phyloP scores from a whole-genome alignment of 2,113 vertebrate genomes.

The Abramis brama region DNA sequence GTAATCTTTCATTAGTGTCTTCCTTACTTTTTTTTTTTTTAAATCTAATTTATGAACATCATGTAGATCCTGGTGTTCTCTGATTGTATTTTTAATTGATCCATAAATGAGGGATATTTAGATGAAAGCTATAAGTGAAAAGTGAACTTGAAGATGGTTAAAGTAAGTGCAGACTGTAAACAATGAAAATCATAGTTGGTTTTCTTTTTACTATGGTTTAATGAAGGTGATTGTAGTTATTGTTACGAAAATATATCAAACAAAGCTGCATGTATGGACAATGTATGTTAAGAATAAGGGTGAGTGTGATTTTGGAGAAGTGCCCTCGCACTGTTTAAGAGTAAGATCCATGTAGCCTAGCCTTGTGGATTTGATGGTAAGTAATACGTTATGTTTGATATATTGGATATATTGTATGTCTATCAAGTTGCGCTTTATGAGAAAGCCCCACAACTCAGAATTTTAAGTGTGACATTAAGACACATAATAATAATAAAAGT shows the following conservation, averaged over 20 bases:
- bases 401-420: constrained; percentile 56
- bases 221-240: not conserved
- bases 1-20: constrained; percentile 15
- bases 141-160: constrained; percentile 21
- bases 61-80: constrained; percentile 39
- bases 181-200: not conserved
- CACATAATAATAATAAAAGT: constrained; percentile 47
- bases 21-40: not conserved
- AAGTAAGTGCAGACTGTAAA: not conserved
- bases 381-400: constrained; percentile 38
- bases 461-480: constrained; percentile 58
- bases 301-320: not conserved
- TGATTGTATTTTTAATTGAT: not conserved
- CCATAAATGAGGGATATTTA: constrained; percentile 15
- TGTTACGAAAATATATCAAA: not conserved
- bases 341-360: not conserved
- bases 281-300: not conserved
- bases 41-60: constrained; percentile 8
- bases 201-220: not conserved
- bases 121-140: constrained; percentile 14
- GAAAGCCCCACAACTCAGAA: constrained; percentile 63
- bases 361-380: constrained; percentile 52
- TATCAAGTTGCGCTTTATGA: constrained; percentile 74
- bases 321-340: not conserved
- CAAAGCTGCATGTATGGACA: not conserved